These are phyloP conservation scores for Neria commutata DNA, from an alignment of 2,888 invertebrate species.

Conservation along the genomic window DNA sequence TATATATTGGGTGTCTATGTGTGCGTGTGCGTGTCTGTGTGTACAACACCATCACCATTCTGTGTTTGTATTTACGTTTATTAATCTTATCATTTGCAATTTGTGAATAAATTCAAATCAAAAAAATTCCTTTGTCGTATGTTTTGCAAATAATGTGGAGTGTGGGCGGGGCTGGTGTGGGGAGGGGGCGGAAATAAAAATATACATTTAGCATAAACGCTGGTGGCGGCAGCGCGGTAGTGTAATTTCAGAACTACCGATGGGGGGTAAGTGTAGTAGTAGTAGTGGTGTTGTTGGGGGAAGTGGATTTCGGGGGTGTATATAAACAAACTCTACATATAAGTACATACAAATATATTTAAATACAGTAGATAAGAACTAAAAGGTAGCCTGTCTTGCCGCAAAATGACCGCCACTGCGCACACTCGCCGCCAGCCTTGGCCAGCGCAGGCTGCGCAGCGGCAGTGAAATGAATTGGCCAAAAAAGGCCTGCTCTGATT, in stretches of 20 bases:
- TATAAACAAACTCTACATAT: conserved; percentile 12
- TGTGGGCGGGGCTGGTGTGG: conserved; percentile 9
- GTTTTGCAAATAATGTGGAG: conserved; percentile 13
- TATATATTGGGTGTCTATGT: conserved; percentile 8
- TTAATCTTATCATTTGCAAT: too few species aligned
- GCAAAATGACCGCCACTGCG: too few species aligned
- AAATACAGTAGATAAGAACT: neutral
- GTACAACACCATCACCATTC: conserved; percentile 57
- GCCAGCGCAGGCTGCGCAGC: too few species aligned
- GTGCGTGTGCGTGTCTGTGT: conserved; percentile 35
- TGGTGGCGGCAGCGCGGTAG: neutral
- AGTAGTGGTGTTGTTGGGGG: too few species aligned
- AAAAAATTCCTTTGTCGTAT: too few species aligned
- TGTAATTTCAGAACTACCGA: too few species aligned
- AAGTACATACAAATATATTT: conserved; percentile 16
- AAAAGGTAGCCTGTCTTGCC: too few species aligned
- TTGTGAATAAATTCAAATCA: neutral
- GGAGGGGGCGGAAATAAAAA: conserved; percentile 7
- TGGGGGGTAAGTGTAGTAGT: too few species aligned
- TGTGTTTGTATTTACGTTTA: conserved; percentile 34
- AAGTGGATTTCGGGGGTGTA: too few species aligned
- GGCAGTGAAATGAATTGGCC: too few species aligned
- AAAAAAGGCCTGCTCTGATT: too few species aligned
- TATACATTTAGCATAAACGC: neutral
- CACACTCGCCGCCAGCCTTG: too few species aligned